These are phyloP conservation scores for Nettapus auritus DNA, from an alignment of 2,113 vertebrate genomes.

Conservation along the genomic window DNA sequence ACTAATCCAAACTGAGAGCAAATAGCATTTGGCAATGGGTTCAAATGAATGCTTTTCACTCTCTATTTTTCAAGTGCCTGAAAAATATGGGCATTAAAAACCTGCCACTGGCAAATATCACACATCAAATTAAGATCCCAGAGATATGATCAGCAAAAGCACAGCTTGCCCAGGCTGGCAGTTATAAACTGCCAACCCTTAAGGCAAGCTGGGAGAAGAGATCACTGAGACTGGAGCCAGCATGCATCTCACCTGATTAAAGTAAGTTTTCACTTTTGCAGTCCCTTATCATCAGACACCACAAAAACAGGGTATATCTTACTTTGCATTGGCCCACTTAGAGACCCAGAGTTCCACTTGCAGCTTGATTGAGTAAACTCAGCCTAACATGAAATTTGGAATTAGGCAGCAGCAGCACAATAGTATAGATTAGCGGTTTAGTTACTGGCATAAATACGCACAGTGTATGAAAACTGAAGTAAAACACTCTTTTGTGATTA, in stretches of 20 bases:
- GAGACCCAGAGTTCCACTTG: not conserved
- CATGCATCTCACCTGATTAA: not conserved
- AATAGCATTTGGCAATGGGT: not conserved
- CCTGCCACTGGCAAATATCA: not conserved
- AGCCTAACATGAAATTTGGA: not conserved
- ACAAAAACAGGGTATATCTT: not conserved
- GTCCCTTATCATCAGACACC: not conserved
- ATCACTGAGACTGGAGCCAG: not conserved
- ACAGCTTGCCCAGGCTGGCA: not conserved
- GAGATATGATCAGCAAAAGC: not conserved
- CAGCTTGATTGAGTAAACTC: not conserved
- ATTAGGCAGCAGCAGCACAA: not conserved
- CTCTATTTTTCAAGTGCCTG: slow-evolving; percentile 2
- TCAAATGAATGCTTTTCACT: not conserved
- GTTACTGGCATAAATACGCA: not conserved
- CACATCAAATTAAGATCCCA: not conserved
- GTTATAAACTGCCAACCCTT: not conserved
- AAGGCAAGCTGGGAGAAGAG: not conserved
- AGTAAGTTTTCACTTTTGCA: not conserved
- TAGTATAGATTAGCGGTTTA: not conserved
- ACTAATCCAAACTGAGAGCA: not conserved
- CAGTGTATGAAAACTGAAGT: not conserved
- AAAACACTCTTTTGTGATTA: not conserved
- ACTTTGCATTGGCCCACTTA: not conserved
- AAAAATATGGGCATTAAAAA: slow-evolving; percentile 1